Base-by-base conservation (phyloP, 2,888 invertebrate genomes). In the Drosophila subsilvestris region DNA sequence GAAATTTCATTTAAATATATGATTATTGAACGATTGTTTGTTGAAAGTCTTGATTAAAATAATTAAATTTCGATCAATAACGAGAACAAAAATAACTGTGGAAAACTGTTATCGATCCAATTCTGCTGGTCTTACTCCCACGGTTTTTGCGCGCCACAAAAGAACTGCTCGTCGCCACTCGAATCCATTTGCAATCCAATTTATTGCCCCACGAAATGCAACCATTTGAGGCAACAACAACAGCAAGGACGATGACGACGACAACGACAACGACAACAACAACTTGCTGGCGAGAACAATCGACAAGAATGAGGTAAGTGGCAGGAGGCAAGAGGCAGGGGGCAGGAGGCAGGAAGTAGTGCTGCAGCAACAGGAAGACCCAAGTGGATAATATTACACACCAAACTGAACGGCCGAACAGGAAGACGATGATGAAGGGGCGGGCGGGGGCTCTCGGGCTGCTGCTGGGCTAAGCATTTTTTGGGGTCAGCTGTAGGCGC, bases 331-430 rank as follows among this genome's bases (percentile, higher is more conserved):
- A 54, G 60, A 55, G 54, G 75, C 70, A 80, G 71, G 53, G 65
- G 57, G 55, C 74, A 57, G 56, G 65, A 49, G 55, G 75, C 70
- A 80, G 79, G 56, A 68, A 57, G 56, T 65, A 57, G 63, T n/a
- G 14, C 37, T 59, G 71, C 80, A 79, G 83, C 80, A 79, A 83
- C 79, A 80, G 83, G 83, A 79, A 83, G 75, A 78, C 75, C 68
- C 66, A 80, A 83, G 78, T 80, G 79, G 75, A 79, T 83, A 80
- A 83, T 80, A 79, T 79, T 83, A 82, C 79, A 82, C 69, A 67
- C 44, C 51, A 44, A 45, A 42, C 53, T 47, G 71, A 57, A 43
- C 44, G n/a, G 12, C 22, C 6, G 7, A 1, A 6, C 14, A 45
- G 10, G 25, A 53, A 17, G 7, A 27, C 20, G 29, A 27, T 25